Percentiles rank a stretch among this genome's conserved stretches.
These are phyloP conservation scores for Andrena minutula DNA, from an alignment of 2,888 invertebrate species.

Conservation along the genomic window DNA sequence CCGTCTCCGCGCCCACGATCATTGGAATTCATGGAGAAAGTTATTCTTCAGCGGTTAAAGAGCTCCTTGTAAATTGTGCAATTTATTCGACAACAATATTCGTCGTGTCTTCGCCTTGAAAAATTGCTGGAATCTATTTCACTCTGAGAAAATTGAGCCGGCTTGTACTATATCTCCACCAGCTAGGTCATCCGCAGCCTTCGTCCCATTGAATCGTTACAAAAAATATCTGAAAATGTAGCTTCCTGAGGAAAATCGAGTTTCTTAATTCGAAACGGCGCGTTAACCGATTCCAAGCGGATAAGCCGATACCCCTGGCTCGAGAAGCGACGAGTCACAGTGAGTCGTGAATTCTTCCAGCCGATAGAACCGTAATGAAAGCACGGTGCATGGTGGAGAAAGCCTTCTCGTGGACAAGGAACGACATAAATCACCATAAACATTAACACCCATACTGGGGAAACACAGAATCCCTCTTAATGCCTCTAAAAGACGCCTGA, in stretches of 20 bases:
- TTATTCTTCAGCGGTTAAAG: background rate
- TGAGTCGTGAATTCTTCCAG: constrained; percentile 26
- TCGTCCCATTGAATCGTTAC: background rate
- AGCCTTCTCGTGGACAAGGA: background rate
- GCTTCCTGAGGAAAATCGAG: background rate
- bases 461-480: constrained; percentile 33
- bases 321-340: constrained; percentile 2
- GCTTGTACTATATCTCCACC: too few relatives aligned
- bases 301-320: constrained; percentile 17
- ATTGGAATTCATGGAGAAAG: constrained; percentile 11
- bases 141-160: background rate
- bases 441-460: constrained; percentile 31
- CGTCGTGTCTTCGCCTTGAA: background rate
- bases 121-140: background rate
- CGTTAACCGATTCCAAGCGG: constrained; percentile 1
- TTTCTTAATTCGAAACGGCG: constrained; percentile 8
- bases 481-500: constrained; percentile 7
- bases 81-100: background rate
- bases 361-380: constrained; percentile 29
- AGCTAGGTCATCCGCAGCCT: too few relatives aligned
- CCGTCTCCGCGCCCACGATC: background rate
- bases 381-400: background rate
- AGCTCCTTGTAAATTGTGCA: background rate
- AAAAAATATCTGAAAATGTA: background rate
- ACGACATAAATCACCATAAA: constrained; percentile 49